Base-by-base conservation (phyloP, 2,113 vertebrate species). In the Sialia sialis region DNA sequence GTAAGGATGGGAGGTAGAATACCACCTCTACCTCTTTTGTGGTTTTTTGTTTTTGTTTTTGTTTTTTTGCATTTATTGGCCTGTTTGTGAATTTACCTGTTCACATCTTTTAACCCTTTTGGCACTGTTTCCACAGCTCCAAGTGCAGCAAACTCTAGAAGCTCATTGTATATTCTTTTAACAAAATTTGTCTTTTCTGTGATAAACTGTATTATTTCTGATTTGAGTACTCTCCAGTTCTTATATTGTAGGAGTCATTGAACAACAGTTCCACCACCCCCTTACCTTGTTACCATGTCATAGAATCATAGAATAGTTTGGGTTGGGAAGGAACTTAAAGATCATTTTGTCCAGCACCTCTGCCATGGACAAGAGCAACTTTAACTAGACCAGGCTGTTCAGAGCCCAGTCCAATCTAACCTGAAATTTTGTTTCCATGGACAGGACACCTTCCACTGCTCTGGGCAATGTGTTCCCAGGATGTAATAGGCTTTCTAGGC, bases 301-400 rank as follows among this genome's bases (percentile, higher is more conserved):
- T 8, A 20, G 19, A 38, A 14, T 52, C 44, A 38, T 8, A 30
- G 29, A 75, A 21, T 34, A 34, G 4, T 54, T 75, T 59, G 25
- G 16, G 7, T 75, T 60, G 25, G 13, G 60, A 54, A 11, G 9
- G 34, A 83, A 11, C 17, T 48, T 16, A 36, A 34, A 46, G 16
- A 9, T 41, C 0, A 0, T 54, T 16, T 54, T 46, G 25, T 48
- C 46, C 8, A 54, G 26, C 20, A 21, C 29, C 20, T 9, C 13
- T 54, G 25, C 69, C 9, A 11, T 41, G 46, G 25, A 18, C 29
- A 60, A 46, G 20, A 60, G 14, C 46, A 75, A 15, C 27, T 74
- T 67, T 3, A 67, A 52, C 46, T 46, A 15, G 23, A 39, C 20
- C 29, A 22, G 13, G 20, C 60, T 82, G 29, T 52, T 82, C 29